A percentile compares a stretch with the other conserved stretches of the same genome.
Evolutionary conservation across 2,113 vertebrate genomes (phyloP).

Genomic region (Speoplatyrhinus poulsoni): DNA sequence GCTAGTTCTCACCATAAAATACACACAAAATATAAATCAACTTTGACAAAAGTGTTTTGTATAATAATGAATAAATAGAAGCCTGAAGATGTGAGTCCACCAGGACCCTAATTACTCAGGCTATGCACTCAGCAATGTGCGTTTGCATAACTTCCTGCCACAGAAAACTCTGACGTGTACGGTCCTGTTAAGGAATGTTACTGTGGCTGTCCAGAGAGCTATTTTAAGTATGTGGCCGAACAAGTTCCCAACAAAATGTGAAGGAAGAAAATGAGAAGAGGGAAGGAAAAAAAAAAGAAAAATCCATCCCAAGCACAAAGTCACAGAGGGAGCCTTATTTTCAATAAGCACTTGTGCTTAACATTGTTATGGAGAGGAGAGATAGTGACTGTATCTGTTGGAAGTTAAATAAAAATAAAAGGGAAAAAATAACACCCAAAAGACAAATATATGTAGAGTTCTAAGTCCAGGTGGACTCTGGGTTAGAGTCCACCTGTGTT

Average conservation of each 20-base stretch:
- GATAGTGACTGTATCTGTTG: neutral
- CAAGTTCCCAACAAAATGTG: conserved; percentile 76
- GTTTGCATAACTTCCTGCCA: conserved; percentile 80
- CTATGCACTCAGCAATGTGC: conserved; percentile 62
- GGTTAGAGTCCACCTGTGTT: no score
- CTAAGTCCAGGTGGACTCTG: no score
- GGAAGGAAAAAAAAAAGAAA: conserved; percentile 33
- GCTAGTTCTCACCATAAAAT: neutral
- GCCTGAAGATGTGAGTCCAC: conserved; percentile 59
- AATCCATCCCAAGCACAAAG: conserved; percentile 53
- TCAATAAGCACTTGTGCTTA: conserved; percentile 50
- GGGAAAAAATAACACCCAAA: neutral
- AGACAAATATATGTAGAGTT: neutral
- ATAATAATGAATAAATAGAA: conserved; percentile 8
- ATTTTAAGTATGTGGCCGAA: conserved; percentile 85
- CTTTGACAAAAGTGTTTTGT: neutral
- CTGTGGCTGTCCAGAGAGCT: conserved; percentile 82
- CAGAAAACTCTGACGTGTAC: conserved; percentile 75
- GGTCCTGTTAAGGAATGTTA: conserved; percentile 83
- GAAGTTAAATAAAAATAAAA: neutral
- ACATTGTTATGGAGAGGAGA: conserved; percentile 35
- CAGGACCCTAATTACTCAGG: conserved; percentile 73
- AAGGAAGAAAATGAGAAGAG: conserved; percentile 24
- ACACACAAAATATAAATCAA: no score
- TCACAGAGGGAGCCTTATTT: conserved; percentile 56